These are phyloP conservation scores for Mus spicilegus DNA, from an alignment of 2,113 vertebrate genomes.

Conservation along the genomic window DNA sequence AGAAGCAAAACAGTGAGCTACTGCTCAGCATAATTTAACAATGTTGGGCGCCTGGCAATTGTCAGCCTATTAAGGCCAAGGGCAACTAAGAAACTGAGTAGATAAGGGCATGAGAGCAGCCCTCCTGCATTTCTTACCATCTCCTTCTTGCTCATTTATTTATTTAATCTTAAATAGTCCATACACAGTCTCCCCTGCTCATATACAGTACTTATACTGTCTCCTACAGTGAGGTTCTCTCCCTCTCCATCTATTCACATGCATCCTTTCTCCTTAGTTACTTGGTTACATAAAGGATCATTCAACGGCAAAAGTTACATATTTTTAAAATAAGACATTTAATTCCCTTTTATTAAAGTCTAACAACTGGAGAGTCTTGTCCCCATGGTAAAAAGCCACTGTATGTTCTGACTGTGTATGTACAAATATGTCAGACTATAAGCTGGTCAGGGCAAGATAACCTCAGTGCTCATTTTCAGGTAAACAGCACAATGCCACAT, in stretches of 20 bases:
- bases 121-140: neutral
- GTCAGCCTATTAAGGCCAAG: constrained; percentile 3
- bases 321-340: constrained; percentile 50
- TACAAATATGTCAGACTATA: constrained; percentile 63
- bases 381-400: constrained; percentile 35
- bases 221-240: neutral
- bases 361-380: constrained; percentile 17
- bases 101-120: neutral
- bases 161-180: neutral
- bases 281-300: constrained; percentile 30
- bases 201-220: neutral
- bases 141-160: neutral
- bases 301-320: constrained; percentile 38
- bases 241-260: neutral
- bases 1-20: constrained; percentile 45
- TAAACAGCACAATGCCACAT: constrained; percentile 24
- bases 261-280: constrained; percentile 23
- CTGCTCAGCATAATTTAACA: constrained; percentile 31
- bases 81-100: constrained; percentile 40
- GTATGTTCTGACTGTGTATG: constrained; percentile 32
- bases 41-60: constrained; percentile 22
- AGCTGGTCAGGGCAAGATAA: constrained; percentile 68
- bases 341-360: constrained; percentile 50
- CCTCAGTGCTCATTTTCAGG: constrained; percentile 58
- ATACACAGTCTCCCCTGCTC: neutral